Conservation (phyloP, 2,888 invertebrate species). For the Synanthedon tipuliformis region DNA sequence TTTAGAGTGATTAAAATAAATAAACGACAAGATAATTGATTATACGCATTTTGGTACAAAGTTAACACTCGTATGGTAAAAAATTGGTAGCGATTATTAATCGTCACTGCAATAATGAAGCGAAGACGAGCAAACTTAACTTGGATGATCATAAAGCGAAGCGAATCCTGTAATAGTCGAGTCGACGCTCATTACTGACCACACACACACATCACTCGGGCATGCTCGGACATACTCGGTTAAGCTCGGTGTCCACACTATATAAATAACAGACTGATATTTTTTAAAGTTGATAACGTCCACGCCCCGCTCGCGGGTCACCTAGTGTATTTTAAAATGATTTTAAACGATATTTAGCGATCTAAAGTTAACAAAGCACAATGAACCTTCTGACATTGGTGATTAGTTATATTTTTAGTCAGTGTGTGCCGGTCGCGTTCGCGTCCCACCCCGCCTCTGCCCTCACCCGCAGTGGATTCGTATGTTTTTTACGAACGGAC, state of each 20-base stretch:
- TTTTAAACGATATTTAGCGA: background rate
- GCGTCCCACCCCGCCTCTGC: constrained; percentile 16
- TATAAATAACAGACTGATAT: background rate
- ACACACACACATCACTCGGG: too few species aligned
- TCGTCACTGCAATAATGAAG: too few species aligned
- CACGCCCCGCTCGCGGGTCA: background rate
- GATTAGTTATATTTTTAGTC: constrained; percentile 18
- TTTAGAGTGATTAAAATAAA: too few species aligned
- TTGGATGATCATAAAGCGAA: too few species aligned
- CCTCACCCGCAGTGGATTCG: constrained; percentile 23
- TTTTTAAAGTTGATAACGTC: background rate
- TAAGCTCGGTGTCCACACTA: constrained; percentile 3
- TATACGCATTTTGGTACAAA: too few species aligned
- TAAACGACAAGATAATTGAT: too few species aligned
- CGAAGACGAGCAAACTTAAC: too few species aligned
- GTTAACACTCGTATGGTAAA: too few species aligned
- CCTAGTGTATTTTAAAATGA: background rate
- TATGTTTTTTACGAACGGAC: constrained; percentile 46
- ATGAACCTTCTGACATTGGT: constrained; percentile 23
- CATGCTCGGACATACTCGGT: background rate
- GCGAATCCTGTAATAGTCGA: too few species aligned
- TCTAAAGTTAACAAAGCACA: constrained; percentile 31
- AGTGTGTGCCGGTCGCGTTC: constrained; percentile 5
- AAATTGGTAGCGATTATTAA: too few species aligned
- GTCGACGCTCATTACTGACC: too few species aligned